Conservation (phyloP, 2,113 vertebrate genomes). For the Myrmecobius fasciatus region DNA sequence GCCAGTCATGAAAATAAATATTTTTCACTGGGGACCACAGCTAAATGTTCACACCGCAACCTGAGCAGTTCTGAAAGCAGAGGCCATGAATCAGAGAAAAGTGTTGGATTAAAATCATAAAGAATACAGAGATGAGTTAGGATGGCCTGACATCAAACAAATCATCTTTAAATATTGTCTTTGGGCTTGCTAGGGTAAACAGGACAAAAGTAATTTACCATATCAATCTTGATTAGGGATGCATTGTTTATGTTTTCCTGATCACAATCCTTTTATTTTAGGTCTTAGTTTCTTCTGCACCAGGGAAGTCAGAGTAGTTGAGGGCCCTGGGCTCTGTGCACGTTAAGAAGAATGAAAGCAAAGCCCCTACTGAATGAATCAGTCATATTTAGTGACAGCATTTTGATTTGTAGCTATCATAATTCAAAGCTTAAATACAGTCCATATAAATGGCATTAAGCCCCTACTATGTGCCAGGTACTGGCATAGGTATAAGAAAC, state of each 20-base stretch:
- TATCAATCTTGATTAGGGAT: constrained; percentile 40
- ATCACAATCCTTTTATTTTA: constrained; percentile 18
- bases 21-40: background rate
- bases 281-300: background rate
- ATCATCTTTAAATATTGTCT: constrained; percentile 14
- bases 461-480: background rate
- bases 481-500: background rate
- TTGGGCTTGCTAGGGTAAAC: constrained; percentile 43
- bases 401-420: constrained; percentile 30
- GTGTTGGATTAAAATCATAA: constrained; percentile 38
- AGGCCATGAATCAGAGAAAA: constrained; percentile 14
- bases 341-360: constrained; percentile 15
- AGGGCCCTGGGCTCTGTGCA: background rate
- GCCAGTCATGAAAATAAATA: constrained; percentile 21
- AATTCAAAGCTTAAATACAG: background rate
- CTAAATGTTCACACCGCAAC: constrained; percentile 37
- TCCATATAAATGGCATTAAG: background rate
- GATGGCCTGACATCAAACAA: constrained; percentile 28
- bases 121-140: constrained; percentile 10
- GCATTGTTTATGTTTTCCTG: constrained; percentile 19
- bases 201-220: constrained; percentile 34
- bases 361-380: constrained; percentile 44
- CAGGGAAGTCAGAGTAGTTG: background rate
- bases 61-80: background rate
- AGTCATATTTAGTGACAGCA: background rate